Conservation (phyloP, 2,888 invertebrate genomes). For the Nomada lathburiana region DNA sequence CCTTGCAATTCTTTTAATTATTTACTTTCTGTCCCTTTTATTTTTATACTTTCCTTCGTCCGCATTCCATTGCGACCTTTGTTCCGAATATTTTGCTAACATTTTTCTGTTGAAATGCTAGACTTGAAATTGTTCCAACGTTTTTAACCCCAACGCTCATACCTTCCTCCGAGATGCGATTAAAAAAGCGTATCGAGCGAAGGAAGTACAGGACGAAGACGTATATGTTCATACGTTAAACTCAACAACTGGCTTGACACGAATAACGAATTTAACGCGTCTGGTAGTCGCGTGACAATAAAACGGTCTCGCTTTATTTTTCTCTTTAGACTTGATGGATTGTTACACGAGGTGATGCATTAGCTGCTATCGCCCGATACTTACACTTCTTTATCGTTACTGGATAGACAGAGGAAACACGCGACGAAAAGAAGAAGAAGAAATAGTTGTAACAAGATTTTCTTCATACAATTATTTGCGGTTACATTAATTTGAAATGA, state of each 20-base stretch:
- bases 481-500: too few relatives aligned
- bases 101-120: neutral
- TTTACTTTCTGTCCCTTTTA: too few relatives aligned
- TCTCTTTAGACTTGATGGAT: conserved; percentile 52
- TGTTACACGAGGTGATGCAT: conserved; percentile 49
- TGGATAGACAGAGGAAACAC: conserved; percentile 8
- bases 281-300: conserved; percentile 49
- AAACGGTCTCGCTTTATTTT: conserved; percentile 14
- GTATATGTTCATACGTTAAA: conserved; percentile 27
- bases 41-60: too few relatives aligned
- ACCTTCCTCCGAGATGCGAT: too few relatives aligned
- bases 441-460: neutral
- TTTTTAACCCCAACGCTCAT: too few relatives aligned
- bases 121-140: too few relatives aligned
- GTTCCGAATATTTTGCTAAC: too few relatives aligned
- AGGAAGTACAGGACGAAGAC: neutral
- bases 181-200: neutral
- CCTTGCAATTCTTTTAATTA: too few relatives aligned
- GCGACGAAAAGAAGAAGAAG: too few relatives aligned
- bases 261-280: conserved; percentile 24
- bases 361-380: conserved; percentile 28
- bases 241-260: conserved; percentile 9
- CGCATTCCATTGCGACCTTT: too few relatives aligned
- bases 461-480: too few relatives aligned
- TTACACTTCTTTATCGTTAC: conserved; percentile 20